phyloP scores from a whole-genome alignment of 30 jellyfish, hydroid and myxozoan species.

The Morbakka virulenta region DNA sequence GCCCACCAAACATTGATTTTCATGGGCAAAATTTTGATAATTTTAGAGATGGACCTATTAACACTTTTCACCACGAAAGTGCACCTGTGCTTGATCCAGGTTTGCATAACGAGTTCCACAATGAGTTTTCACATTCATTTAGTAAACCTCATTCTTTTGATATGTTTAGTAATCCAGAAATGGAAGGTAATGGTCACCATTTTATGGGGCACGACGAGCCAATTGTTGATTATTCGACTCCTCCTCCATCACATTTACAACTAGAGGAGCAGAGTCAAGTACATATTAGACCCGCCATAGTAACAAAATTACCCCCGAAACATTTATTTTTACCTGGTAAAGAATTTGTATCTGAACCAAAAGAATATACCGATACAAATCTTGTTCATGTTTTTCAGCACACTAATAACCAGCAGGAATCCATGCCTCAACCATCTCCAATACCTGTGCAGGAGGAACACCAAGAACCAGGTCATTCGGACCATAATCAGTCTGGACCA shows the following conservation, averaged over 20 bases:
- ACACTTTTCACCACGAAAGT: neutral
- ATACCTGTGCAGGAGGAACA: neutral
- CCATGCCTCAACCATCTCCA: neutral
- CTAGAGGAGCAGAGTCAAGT: neutral
- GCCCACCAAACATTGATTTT: neutral
- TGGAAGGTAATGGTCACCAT: neutral
- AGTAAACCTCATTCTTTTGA: neutral
- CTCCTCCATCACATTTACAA: neutral
- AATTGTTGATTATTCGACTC: neutral
- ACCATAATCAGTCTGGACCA: neutral
- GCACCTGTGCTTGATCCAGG: neutral
- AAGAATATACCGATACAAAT: constrained; percentile 47
- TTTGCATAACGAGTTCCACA: neutral
- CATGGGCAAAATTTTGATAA: neutral
- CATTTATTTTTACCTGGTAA: constrained; percentile 70
- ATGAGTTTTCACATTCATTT: too few relatives aligned
- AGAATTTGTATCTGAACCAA: constrained; percentile 66
- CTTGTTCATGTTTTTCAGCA: constrained; percentile 53
- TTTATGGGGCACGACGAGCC: too few relatives aligned
- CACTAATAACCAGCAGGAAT: constrained; percentile 14
- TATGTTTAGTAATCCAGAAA: neutral
- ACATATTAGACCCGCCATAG: constrained; percentile 30
- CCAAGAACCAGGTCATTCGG: neutral
- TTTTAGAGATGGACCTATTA: neutral
- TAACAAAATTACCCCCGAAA: constrained; percentile 50